Evolutionary conservation across 1,140 invertebrate genomes (phyloP).

Genomic region (Reticulitermes speratus): DNA sequence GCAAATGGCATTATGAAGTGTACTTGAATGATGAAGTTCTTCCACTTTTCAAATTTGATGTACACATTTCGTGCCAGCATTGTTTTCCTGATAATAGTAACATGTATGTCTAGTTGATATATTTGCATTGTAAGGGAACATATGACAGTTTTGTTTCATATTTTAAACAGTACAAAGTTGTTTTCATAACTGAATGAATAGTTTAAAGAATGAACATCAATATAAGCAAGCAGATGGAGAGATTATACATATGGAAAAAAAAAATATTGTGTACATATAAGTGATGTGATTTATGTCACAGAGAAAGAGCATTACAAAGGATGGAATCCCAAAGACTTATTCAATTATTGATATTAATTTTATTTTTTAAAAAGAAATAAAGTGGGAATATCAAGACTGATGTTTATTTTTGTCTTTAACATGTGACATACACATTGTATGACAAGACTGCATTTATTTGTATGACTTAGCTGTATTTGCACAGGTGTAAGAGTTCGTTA

Average conservation of each 20-base stretch:
- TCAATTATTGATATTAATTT: slow-evolving; percentile 15
- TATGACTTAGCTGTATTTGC: too few relatives aligned
- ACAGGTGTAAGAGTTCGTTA: too few relatives aligned
- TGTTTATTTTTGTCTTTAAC: background rate
- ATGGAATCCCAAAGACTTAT: background rate
- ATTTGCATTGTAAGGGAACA: background rate
- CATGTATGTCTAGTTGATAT: background rate
- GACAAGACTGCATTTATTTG: background rate
- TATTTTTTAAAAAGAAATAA: slow-evolving; percentile 2
- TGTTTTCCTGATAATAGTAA: background rate
- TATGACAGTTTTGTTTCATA: background rate
- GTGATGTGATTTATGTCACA: background rate
- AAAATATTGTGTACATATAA: background rate
- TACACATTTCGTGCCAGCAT: background rate
- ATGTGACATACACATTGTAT: background rate
- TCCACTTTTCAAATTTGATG: background rate
- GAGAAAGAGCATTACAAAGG: background rate
- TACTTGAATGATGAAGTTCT: background rate
- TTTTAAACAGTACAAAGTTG: slow-evolving; percentile 2
- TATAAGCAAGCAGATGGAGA: background rate
- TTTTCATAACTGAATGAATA: background rate
- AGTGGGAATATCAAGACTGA: slow-evolving; percentile 1
- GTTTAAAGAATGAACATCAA: background rate
- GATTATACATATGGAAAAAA: background rate
- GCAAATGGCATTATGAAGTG: background rate